phyloP scores from a whole-genome alignment of 1,140 invertebrate species.

The Bicyclus anynana region DNA sequence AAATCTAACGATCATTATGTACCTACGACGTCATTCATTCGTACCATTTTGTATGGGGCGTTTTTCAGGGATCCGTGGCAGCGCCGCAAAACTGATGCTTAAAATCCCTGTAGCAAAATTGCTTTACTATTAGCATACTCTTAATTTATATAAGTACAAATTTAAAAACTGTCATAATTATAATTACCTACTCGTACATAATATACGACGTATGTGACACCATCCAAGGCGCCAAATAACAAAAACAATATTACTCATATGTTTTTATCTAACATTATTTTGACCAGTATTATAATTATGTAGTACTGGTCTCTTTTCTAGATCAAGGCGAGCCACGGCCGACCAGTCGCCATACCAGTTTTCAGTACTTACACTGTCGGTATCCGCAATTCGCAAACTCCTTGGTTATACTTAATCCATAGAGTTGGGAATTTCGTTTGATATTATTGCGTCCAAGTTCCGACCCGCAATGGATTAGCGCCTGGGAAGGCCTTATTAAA shows the following conservation, averaged over 20 bases:
- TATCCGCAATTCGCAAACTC: background rate
- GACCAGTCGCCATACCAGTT: constrained; percentile 11
- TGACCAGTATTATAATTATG: background rate
- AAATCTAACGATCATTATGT: too few relatives aligned
- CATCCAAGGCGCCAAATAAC: background rate
- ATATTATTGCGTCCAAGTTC: too few relatives aligned
- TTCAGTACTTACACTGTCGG: background rate
- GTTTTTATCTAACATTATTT: background rate
- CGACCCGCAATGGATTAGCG: too few relatives aligned
- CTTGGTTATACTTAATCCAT: background rate
- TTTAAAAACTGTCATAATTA: background rate
- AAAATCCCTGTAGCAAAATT: too few relatives aligned
- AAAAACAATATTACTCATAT: background rate
- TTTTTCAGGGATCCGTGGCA: too few relatives aligned
- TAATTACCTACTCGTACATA: background rate
- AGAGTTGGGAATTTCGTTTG: background rate
- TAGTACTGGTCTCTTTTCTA: constrained; percentile 3
- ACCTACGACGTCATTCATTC: too few relatives aligned
- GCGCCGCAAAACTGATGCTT: too few relatives aligned
- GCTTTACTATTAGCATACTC: too few relatives aligned
- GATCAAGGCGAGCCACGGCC: constrained; percentile 23
- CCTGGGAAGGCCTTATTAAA: too few relatives aligned
- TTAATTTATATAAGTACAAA: too few relatives aligned
- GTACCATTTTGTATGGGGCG: too few relatives aligned
- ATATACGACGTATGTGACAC: background rate